Conservation (phyloP, 2,797 vertebrate species). For the Channallabes apus region DNA sequence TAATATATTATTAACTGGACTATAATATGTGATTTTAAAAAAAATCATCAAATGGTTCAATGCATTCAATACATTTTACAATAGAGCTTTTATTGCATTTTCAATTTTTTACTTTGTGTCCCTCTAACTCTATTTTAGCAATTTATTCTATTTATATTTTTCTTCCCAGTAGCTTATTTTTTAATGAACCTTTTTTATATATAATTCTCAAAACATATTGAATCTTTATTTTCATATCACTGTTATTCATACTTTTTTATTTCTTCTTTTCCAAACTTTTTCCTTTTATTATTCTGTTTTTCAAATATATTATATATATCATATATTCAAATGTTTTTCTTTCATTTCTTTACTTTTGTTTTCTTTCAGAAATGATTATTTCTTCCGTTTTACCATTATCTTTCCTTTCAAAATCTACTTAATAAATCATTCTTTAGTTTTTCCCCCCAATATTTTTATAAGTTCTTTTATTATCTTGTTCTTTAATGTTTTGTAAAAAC, state of each 20-base stretch:
- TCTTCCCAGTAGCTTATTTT: background rate
- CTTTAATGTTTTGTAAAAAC: background rate
- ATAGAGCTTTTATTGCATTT: background rate
- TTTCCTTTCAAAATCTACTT: background rate
- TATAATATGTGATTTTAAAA: background rate
- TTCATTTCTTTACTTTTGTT: background rate
- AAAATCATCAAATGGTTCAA: background rate
- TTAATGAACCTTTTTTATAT: no score
- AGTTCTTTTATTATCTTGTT: no score
- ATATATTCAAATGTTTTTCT: background rate
- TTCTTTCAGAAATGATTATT: background rate
- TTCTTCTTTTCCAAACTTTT: background rate
- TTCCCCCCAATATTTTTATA: no score
- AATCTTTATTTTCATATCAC: no score
- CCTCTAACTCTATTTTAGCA: no score
- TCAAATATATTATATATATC: background rate
- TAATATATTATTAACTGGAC: background rate
- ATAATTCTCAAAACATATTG: no score
- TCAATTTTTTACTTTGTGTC: no score
- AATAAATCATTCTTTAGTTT: background rate
- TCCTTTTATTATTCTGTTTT: background rate
- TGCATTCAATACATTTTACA: background rate
- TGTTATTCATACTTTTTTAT: background rate
- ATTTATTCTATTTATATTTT: no score
- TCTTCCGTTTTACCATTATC: background rate